A percentile compares a stretch with the other conserved stretches of the same genome.
phyloP scores from a whole-genome alignment of 1,140 invertebrate species.

The Euwallacea similis region DNA sequence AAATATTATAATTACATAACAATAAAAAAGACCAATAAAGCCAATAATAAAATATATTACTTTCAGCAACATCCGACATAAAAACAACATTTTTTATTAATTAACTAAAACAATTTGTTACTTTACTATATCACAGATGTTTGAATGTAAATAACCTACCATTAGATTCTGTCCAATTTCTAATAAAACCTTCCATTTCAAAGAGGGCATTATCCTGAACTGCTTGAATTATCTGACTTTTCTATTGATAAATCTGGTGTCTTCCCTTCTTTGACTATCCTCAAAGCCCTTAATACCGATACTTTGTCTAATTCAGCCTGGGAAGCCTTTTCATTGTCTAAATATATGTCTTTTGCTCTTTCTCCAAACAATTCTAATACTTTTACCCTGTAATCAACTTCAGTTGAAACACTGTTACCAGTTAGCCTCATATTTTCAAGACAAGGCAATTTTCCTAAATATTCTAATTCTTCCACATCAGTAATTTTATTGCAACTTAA shows the following conservation, averaged over 20 bases:
- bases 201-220: neutral
- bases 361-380: conserved; percentile 82
- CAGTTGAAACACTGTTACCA: conserved; percentile 85
- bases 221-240: neutral
- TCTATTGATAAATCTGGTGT: conserved; percentile 40
- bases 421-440: conserved; percentile 82
- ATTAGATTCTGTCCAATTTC: no score
- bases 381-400: conserved; percentile 88
- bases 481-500: conserved; percentile 83
- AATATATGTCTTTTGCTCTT: conserved; percentile 72
- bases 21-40: no score
- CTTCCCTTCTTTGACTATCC: conserved; percentile 57
- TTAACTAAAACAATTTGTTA: no score
- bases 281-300: conserved; percentile 82
- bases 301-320: conserved; percentile 91
- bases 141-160: no score
- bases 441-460: conserved; percentile 80
- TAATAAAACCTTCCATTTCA: no score
- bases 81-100: no score
- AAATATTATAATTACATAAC: no score
- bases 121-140: no score
- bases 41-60: no score
- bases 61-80: no score
- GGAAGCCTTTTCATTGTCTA: conserved; percentile 85
- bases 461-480: conserved; percentile 78